Conservation (phyloP, 1,140 invertebrate genomes). For the Telenomus remus region DNA sequence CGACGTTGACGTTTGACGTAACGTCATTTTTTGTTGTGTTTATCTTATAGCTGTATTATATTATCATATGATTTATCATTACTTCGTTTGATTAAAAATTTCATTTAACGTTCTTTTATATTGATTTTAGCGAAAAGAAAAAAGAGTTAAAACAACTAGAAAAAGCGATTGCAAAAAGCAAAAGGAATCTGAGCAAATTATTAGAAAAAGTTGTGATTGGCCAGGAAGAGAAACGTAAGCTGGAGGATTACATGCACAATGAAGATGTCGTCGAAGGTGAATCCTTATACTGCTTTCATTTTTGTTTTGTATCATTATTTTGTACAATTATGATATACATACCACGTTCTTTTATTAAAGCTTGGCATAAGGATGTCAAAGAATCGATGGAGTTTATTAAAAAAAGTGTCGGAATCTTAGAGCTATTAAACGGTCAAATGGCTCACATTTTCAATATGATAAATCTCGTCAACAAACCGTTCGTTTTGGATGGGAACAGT, state of each 20-base stretch:
- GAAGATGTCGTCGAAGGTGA: constrained; percentile 35
- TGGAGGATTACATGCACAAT: constrained; percentile 31
- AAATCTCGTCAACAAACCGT: constrained; percentile 14
- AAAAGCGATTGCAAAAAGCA: not conserved
- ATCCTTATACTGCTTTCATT: not conserved
- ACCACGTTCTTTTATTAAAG: not conserved
- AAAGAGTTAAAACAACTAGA: not conserved
- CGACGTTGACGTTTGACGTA: too few relatives aligned
- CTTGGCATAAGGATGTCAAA: not conserved
- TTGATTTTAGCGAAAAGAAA: too few relatives aligned
- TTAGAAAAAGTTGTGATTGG: constrained; percentile 22
- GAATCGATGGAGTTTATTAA: not conserved
- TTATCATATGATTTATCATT: too few relatives aligned
- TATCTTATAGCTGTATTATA: too few relatives aligned
- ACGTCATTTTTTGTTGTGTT: too few relatives aligned
- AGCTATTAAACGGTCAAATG: constrained; percentile 16
- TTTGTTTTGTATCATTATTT: not conserved
- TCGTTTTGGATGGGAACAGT: constrained; percentile 38
- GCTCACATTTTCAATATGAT: not conserved
- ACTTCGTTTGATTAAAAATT: too few relatives aligned
- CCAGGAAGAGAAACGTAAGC: constrained; percentile 23
- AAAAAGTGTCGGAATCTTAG: constrained; percentile 1
- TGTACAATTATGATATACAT: not conserved
- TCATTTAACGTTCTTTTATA: too few relatives aligned
- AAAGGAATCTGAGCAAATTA: constrained; percentile 5